Base-by-base conservation (phyloP, 2,113 vertebrate genomes). In the Nothoprocta pentlandii region DNA sequence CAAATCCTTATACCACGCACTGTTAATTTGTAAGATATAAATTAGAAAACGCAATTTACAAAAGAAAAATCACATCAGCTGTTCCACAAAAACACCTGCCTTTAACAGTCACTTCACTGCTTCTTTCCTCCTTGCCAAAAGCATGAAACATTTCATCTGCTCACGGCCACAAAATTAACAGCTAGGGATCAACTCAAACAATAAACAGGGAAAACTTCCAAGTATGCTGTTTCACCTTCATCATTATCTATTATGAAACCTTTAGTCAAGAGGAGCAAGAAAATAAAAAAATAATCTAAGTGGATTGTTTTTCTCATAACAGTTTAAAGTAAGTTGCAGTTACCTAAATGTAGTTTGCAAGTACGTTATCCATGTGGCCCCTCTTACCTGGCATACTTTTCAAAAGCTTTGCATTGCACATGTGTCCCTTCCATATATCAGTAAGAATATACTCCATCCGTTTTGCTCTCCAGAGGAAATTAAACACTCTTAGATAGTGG, bases 391-490 rank as follows among this genome's bases (percentile, higher is more conserved):
- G 99, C 97, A 99, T 99, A 62, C 94, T 98, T 96, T 99, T 98
- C 81, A 99, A 98, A 78, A 99, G 98, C 89, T 99, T 99, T 75
- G 99, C 99, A 26, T 99, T 99, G 93, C 99, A 99, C 99, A 99
- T 99, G 96, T 99, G 99, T n/a, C 99, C 99, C 85, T 99, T 99
- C 97, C 99, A 99, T 95, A 99, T 99, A 97, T 99, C 99, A 1
- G 99, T 99, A 62, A 99, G 98, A 20, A 99, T 99, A 96, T 99
- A 99, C 75, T 99, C 99, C 99, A 99, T 99, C 76, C 99, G 98
- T 96, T 99, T 99, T 0, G 99, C 99, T 87, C 99, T 93, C 99
- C 99, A 99, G 66, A 99, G 98, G 97, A 99, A 99, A 94, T 99
- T 99, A 75, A 99, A 99, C 34, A 99, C 99, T 10, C 99, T 97